Conservation (phyloP, 1,140 invertebrate genomes). For the Thaumatotibia leucotreta region DNA sequence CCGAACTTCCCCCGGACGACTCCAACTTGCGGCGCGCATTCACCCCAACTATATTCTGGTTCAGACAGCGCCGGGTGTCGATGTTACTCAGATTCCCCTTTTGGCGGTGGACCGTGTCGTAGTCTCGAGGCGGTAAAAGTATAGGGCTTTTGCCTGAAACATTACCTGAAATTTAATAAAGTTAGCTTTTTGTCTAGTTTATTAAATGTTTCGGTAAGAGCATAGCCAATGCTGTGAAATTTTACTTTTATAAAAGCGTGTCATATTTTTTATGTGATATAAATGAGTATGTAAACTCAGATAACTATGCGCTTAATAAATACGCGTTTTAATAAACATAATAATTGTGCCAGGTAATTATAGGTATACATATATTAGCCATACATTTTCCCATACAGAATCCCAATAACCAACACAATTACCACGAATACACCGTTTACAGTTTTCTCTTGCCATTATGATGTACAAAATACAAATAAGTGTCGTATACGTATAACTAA, state of each 20-base stretch:
- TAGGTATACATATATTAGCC: neutral
- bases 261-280: no score
- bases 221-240: neutral
- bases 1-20: constrained; percentile 81
- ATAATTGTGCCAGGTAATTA: no score
- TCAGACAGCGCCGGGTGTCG: constrained; percentile 84
- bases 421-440: neutral
- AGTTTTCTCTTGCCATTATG: neutral
- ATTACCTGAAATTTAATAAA: neutral
- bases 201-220: neutral
- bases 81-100: constrained; percentile 90
- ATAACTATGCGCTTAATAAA: no score
- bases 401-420: neutral
- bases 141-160: constrained; percentile 83
- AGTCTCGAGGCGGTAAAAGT: constrained; percentile 94
- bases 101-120: constrained; percentile 91
- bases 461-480: neutral
- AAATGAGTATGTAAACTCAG: no score
- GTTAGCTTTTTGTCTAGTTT: neutral
- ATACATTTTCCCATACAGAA: neutral
- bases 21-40: constrained; percentile 77
- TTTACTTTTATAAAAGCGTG: neutral
- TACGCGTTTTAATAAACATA: no score
- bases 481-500: no score
- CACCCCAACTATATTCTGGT: constrained; percentile 83